Conservation (phyloP, 2,797 vertebrate genomes). For the Ciconia nigra region DNA sequence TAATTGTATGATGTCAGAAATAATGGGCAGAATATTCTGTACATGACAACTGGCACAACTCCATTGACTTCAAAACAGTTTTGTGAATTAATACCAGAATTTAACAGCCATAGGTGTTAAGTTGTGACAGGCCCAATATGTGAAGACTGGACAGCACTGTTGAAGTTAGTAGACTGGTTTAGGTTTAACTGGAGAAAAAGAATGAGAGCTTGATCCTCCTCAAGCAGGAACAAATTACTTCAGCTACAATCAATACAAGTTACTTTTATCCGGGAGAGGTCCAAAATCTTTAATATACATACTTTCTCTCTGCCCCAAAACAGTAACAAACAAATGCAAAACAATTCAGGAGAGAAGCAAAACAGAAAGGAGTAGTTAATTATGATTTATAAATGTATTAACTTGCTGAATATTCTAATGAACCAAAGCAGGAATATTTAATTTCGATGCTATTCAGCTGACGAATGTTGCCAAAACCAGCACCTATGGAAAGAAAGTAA, state of each 20-base stretch:
- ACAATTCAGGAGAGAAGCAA: conserved; percentile 43
- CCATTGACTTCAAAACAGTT: not conserved
- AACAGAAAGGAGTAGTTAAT: conserved; percentile 63
- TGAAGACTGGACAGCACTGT: not conserved
- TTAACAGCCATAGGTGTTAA: not conserved
- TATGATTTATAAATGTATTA: conserved; percentile 70
- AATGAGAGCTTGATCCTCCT: not conserved
- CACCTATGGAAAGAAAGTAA: conserved; percentile 1
- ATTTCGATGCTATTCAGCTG: conserved; percentile 43
- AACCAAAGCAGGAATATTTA: conserved; percentile 61
- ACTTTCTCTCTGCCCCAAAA: not conserved
- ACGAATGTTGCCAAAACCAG: conserved; percentile 12
- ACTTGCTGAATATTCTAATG: conserved; percentile 60
- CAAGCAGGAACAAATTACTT: not conserved
- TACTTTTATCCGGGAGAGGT: not conserved
- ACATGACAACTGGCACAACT: not conserved
- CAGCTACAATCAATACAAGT: not conserved
- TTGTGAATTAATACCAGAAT: not conserved
- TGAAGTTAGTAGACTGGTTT: not conserved
- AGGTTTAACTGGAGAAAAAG: not conserved
- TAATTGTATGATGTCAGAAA: not conserved
- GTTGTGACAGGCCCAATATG: fast-evolving
- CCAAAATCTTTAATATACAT: not conserved
- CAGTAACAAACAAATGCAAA: conserved; percentile 29
- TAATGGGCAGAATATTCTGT: not conserved